Evolutionary conservation across 1,140 invertebrate species (phyloP).

Genomic region (Drosophila quadrilineata): DNA sequence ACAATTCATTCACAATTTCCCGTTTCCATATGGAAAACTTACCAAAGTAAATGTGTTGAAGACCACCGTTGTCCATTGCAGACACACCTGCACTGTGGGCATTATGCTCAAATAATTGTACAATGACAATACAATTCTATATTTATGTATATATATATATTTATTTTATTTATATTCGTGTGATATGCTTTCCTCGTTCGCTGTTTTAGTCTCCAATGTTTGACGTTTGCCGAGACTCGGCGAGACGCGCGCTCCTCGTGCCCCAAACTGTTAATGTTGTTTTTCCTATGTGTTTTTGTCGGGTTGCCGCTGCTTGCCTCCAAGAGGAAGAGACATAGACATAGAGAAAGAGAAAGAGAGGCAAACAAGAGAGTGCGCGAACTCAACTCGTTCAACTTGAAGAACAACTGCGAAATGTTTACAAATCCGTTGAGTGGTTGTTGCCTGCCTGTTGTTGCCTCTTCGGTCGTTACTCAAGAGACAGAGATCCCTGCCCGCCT

Average conservation of each 20-base stretch:
- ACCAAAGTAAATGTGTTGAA: slow-evolving; percentile 65
- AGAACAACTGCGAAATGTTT: slow-evolving; percentile 63
- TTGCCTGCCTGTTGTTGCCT: slow-evolving; percentile 20
- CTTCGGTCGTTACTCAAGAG: slow-evolving; percentile 60
- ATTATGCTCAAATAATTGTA: slow-evolving; percentile 38
- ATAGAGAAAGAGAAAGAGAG: too few relatives aligned
- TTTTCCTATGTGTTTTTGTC: too few relatives aligned
- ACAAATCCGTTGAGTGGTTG: slow-evolving; percentile 70
- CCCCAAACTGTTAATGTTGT: slow-evolving; percentile 62
- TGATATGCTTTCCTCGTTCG: slow-evolving; percentile 14
- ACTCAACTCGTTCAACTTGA: slow-evolving; percentile 33
- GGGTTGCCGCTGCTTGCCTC: background rate
- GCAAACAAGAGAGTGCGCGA: too few relatives aligned
- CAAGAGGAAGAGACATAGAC: too few relatives aligned
- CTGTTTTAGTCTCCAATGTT: slow-evolving; percentile 28
- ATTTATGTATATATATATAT: background rate
- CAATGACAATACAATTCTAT: too few relatives aligned
- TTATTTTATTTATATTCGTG: background rate
- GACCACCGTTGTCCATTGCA: slow-evolving; percentile 64
- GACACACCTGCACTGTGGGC: slow-evolving; percentile 60
- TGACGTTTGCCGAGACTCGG: too few relatives aligned
- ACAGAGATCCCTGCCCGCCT: too few relatives aligned
- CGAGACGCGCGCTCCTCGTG: slow-evolving; percentile 52
- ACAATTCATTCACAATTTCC: too few relatives aligned
- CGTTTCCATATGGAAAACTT: too few relatives aligned